A percentile compares a stretch with the other conserved stretches of the same genome.
Evolutionary conservation across 2,888 invertebrate genomes (phyloP).

Genomic region (Sphaerophoria rueppellii): DNA sequence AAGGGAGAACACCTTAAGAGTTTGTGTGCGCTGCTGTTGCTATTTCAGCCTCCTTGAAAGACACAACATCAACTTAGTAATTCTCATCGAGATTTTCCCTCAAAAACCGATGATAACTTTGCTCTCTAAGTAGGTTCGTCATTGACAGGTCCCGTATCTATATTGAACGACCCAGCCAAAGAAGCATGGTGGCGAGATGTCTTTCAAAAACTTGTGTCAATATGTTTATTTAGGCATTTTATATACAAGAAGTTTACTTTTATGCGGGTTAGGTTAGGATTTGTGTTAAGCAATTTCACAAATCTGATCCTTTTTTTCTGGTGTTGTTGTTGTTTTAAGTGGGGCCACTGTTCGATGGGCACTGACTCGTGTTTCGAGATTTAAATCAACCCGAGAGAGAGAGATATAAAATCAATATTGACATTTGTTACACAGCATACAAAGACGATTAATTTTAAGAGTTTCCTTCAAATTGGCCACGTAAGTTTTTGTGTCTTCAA

Average conservation of each 20-base stretch:
- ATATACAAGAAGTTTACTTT: constrained; percentile 59
- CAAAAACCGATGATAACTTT: constrained; percentile 50
- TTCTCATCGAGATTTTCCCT: constrained; percentile 63
- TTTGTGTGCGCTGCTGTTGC: not conserved
- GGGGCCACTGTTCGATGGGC: not conserved
- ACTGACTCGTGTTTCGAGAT: constrained; percentile 60
- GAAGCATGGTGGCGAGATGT: constrained; percentile 5
- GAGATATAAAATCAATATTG: constrained; percentile 65
- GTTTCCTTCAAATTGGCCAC: constrained; percentile 20
- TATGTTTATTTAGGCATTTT: constrained; percentile 72
- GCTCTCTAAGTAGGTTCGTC: constrained; percentile 60
- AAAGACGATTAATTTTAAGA: constrained; percentile 62
- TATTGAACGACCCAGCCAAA: not conserved
- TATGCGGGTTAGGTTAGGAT: constrained; percentile 65
- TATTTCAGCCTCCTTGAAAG: constrained; percentile 51
- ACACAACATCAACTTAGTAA: constrained; percentile 66
- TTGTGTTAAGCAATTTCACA: constrained; percentile 66
- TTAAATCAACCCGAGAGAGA: constrained; percentile 62
- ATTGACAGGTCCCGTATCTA: constrained; percentile 46
- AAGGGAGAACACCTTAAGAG: not conserved
- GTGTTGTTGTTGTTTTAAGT: not conserved
- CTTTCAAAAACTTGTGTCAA: constrained; percentile 70
- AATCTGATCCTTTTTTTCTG: constrained; percentile 54
- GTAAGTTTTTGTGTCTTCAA: constrained; percentile 23
- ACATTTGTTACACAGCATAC: constrained; percentile 61